A percentile compares a stretch with the other conserved stretches of the same genome.
Evolutionary conservation across 2,888 invertebrate species (phyloP).

Genomic region (Marasmarcha lunaedactyla): DNA sequence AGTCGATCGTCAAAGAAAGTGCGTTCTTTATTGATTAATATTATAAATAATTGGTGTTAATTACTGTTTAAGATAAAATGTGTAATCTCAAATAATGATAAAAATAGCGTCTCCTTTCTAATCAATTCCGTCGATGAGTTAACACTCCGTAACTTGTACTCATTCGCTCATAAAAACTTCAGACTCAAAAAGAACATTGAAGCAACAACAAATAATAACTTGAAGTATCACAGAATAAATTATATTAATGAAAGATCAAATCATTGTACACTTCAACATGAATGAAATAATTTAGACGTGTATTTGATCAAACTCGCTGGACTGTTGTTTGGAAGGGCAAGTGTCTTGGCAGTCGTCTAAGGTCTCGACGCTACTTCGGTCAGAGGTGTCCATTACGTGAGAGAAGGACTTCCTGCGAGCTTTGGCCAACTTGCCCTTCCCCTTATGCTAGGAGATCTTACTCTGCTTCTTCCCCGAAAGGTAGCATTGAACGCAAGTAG

Average conservation of each 20-base stretch:
- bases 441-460: constrained; percentile 75
- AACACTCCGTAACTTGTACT: not conserved
- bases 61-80: too few relatives aligned
- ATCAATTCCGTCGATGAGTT: not conserved
- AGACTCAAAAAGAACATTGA: not conserved
- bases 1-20: too few relatives aligned
- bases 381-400: constrained; percentile 46
- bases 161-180: not conserved
- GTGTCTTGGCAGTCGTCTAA: constrained; percentile 43
- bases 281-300: constrained; percentile 58
- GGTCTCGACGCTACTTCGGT: constrained; percentile 58
- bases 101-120: not conserved
- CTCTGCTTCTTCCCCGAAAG: constrained; percentile 72
- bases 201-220: too few relatives aligned
- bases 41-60: too few relatives aligned
- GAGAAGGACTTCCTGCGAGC: constrained; percentile 45
- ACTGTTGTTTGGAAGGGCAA: constrained; percentile 45
- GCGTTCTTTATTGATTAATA: too few relatives aligned
- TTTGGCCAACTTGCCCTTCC: constrained; percentile 74
- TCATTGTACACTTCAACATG: constrained; percentile 5
- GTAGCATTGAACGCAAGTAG: constrained; percentile 81
- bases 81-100: too few relatives aligned
- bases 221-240: constrained; percentile 2
- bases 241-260: constrained; percentile 5
- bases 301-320: constrained; percentile 64